Conservation (phyloP, 2,797 vertebrate genomes). For the Steatocranus sp. region DNA sequence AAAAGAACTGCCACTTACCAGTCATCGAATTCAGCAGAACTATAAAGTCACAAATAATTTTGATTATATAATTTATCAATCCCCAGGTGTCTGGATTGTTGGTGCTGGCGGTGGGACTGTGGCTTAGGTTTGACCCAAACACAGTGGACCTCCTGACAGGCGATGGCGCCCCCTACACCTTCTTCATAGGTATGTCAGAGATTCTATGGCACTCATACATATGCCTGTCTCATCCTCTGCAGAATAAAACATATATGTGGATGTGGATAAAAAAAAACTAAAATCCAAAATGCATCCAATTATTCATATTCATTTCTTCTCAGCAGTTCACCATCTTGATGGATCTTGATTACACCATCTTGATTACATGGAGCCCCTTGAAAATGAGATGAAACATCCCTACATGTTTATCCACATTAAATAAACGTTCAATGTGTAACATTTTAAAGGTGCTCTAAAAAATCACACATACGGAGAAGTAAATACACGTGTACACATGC, state of each 20-base stretch:
- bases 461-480: background rate
- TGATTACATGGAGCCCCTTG: background rate
- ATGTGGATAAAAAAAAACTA: background rate
- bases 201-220: background rate
- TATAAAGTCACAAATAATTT: background rate
- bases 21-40: background rate
- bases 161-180: constrained; percentile 80
- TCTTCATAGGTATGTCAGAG: constrained; percentile 86
- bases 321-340: background rate
- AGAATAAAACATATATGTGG: background rate
- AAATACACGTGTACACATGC: background rate
- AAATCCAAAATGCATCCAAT: background rate
- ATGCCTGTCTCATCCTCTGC: background rate
- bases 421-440: background rate
- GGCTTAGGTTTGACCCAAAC: constrained; percentile 86
- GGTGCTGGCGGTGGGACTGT: constrained; percentile 89
- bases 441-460: background rate
- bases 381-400: background rate
- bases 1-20: background rate
- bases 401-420: background rate
- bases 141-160: constrained; percentile 69
- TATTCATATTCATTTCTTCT: background rate
- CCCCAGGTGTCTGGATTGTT: constrained; percentile 86
- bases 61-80: background rate
- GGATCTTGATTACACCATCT: background rate